A percentile compares a stretch with the other conserved stretches of the same genome.
Conservation (phyloP, 2,113 vertebrate species). For the Mustelus asterias region DNA sequence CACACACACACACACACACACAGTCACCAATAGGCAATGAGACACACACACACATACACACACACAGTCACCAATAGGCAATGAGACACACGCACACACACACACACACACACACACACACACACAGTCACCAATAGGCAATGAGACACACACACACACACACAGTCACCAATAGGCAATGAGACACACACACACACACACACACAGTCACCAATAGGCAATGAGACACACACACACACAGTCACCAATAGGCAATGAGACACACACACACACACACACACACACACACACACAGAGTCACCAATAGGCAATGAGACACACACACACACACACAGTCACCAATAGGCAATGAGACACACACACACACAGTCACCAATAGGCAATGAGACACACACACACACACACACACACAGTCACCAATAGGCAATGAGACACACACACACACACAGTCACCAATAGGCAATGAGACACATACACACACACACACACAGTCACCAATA, state of each 20-base stretch:
- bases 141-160: not conserved
- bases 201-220: too few relatives aligned
- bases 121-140: too few relatives aligned
- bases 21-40: too few relatives aligned
- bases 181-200: too few relatives aligned
- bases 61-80: not conserved
- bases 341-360: too few relatives aligned
- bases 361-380: not conserved
- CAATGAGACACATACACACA: not conserved
- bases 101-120: not conserved
- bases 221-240: not conserved
- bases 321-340: too few relatives aligned
- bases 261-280: too few relatives aligned
- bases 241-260: not conserved
- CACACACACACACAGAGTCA: too few relatives aligned
- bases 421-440: too few relatives aligned
- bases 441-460: not conserved
- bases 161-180: not conserved
- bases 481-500: not conserved
- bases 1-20: not conserved
- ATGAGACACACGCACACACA: too few relatives aligned
- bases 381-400: not conserved
- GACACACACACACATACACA: too few relatives aligned
- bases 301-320: not conserved
- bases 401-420: not conserved